Conservation (phyloP, 2,888 invertebrate genomes). For the Rugalucina vietnamica region DNA sequence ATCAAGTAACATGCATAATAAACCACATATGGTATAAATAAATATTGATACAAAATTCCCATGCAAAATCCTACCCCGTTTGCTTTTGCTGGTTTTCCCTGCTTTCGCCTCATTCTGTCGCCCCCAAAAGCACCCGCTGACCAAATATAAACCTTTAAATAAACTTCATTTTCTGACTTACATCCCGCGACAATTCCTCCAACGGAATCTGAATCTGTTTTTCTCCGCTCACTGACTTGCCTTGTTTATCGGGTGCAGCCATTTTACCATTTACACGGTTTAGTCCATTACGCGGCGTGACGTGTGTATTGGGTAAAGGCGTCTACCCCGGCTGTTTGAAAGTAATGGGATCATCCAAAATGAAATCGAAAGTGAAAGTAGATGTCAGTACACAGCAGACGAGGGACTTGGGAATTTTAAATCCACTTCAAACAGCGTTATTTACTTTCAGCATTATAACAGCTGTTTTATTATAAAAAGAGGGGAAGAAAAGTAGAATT, state of each 20-base stretch:
- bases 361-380: neutral
- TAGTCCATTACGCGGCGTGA: slow-evolving; percentile 39
- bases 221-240: slow-evolving; percentile 28
- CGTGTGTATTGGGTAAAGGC: neutral
- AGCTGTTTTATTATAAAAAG: too few relatives aligned
- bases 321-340: neutral
- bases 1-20: slow-evolving; percentile 24
- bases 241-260: slow-evolving; percentile 62
- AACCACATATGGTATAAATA: slow-evolving; percentile 25
- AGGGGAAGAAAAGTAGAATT: too few relatives aligned
- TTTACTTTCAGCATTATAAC: neutral
- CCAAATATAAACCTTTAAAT: slow-evolving; percentile 54
- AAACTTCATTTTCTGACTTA: slow-evolving; percentile 39
- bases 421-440: neutral
- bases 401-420: neutral
- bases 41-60: neutral
- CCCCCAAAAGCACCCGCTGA: slow-evolving; percentile 58
- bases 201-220: slow-evolving; percentile 33
- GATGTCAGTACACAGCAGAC: neutral
- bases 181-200: slow-evolving; percentile 53
- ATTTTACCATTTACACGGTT: slow-evolving; percentile 57
- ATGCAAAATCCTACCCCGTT: slow-evolving; percentile 59
- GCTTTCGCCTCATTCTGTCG: slow-evolving; percentile 56
- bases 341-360: neutral
- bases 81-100: slow-evolving; percentile 60